Evolutionary conservation across 2,113 vertebrate genomes (phyloP), one percentile per base, ranked within the genome.

Genomic region (Trogon surrucura): DNA sequence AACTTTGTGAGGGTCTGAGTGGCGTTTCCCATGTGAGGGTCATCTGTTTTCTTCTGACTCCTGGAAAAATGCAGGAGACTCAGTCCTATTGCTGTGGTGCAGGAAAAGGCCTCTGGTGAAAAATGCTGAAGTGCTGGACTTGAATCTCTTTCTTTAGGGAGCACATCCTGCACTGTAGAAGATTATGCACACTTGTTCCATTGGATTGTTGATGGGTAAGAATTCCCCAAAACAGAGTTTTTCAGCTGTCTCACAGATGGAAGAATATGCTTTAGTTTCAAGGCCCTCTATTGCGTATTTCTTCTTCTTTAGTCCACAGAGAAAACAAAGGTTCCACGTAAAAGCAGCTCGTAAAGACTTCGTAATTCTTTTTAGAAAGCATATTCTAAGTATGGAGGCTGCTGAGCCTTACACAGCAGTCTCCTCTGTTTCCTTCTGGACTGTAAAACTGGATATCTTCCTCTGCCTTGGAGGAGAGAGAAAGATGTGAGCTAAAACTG

Each of bases 341-440:
- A 94, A 94, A 97, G 48, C 64, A 81, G 47, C 72, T 80, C 83
- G 84, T 90, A 94, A 83, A 90, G 92, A 89, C 77, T 95, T 91
- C 73, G 78, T 4, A 81, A 66, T 70, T 82, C 65, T 79, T 94
- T 70, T 80, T 29, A 92, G 72, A 81, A 86, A 81, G 23, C 80
- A 41, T 89, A 93, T 86, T 94, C 2, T 34, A 89, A 89, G 75
- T 58, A n/a, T 65, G 66, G 44, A 36, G 64, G n/a, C 79, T 38
- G 74, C 87, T 73, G 88, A 89, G 89, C 44, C 74, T 85, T 88
- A 54, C 62, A 65, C 27, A 44, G 88, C 45, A 85, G 66, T 66
- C 74, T 94, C 67, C 34, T 74, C 77, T 70, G 50, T 72, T 92
- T 94, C 66, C 70, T 92, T 94, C 61, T 94, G 66, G 78, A 66